A percentile compares a stretch with the other conserved stretches of the same genome.
phyloP scores from a whole-genome alignment of 2,113 vertebrate genomes.

The Callaeas wilsoni region DNA sequence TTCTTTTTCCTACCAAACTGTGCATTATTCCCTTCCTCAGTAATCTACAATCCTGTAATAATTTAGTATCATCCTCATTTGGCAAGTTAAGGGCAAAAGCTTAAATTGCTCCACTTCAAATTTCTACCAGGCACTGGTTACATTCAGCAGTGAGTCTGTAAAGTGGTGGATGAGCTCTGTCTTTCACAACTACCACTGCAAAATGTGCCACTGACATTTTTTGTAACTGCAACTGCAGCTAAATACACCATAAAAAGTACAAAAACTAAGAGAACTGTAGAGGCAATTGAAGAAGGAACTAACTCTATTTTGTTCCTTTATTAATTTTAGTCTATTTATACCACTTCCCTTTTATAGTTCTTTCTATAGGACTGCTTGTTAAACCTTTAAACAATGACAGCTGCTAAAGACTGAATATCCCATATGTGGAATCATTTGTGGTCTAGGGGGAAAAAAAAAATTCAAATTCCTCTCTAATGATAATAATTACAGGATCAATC shows the following conservation, averaged over 20 bases:
- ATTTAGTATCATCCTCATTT: background rate
- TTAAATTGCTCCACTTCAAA: background rate
- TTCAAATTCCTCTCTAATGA: conserved; percentile 14
- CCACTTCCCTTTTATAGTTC: conserved; percentile 38
- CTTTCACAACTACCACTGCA: background rate
- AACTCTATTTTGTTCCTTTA: conserved; percentile 27
- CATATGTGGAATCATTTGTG: conserved; percentile 15
- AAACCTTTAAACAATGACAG: conserved; percentile 53
- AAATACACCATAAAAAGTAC: conserved; percentile 19
- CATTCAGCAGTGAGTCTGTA: background rate
- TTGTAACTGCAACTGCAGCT: conserved; percentile 13
- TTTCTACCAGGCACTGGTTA: background rate
- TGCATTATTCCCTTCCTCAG: background rate
- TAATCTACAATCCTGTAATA: background rate
- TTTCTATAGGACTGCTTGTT: conserved; percentile 31
- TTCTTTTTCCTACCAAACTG: background rate
- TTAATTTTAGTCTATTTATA: conserved; percentile 53
- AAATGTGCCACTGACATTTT: background rate
- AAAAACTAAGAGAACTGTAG: conserved; percentile 26
- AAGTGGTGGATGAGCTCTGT: background rate
- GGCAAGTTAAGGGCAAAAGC: background rate
- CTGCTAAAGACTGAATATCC: conserved; percentile 21
- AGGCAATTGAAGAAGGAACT: conserved; percentile 17
- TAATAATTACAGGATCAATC: conserved; percentile 12
- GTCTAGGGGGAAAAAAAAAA: background rate